Percentiles rank a stretch among this genome's conserved stretches.
Evolutionary conservation across 2,113 vertebrate species (phyloP).

Genomic region (Perca flavescens): DNA sequence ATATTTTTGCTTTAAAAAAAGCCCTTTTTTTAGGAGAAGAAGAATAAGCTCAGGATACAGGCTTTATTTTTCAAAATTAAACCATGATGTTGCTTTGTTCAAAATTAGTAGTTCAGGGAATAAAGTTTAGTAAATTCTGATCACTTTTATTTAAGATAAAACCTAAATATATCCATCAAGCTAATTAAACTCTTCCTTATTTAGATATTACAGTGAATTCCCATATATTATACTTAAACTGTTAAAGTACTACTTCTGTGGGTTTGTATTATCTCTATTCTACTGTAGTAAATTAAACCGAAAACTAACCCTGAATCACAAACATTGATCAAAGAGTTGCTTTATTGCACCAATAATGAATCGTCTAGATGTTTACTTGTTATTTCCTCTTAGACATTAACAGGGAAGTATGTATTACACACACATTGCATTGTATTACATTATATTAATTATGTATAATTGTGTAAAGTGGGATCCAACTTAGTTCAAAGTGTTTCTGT

Average conservation of each 20-base stretch:
- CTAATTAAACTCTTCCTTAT: not conserved
- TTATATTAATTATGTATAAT: conserved; percentile 9
- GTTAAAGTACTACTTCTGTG: not conserved
- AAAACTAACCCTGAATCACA: not conserved
- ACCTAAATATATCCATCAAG: not conserved
- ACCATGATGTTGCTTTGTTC: not conserved
- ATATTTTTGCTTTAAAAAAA: not conserved
- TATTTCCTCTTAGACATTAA: not conserved
- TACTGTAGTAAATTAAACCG: not conserved
- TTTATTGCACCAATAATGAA: not conserved
- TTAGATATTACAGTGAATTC: too few species aligned
- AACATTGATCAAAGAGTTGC: not conserved
- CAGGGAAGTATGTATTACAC: not conserved
- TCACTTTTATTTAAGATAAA: not conserved
- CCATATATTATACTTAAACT: not conserved
- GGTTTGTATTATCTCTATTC: not conserved
- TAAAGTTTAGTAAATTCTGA: not conserved
- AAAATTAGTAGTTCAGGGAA: not conserved
- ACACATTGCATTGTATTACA: not conserved
- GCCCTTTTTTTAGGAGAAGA: not conserved
- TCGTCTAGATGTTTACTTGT: not conserved
- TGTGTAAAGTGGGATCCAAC: not conserved
- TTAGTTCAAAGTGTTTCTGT: too few species aligned
- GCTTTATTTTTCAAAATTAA: not conserved
- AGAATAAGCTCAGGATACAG: not conserved